Evolutionary conservation across 1,140 invertebrate genomes (phyloP), one percentile per base, ranked within the genome.

Genomic region (Platorchestia sp.): DNA sequence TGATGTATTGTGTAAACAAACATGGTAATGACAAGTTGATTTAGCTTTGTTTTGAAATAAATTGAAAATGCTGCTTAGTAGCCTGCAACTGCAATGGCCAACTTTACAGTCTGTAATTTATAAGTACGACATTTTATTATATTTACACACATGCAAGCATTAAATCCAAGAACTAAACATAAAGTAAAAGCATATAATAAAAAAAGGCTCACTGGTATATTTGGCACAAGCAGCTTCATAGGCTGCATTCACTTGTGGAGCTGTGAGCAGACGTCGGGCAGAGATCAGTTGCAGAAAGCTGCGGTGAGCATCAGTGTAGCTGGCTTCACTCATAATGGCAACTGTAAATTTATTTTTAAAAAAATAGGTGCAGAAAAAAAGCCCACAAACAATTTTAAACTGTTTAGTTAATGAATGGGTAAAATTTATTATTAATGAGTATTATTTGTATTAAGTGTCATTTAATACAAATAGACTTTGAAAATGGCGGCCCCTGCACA

Each of bases 181-280:
- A n/a, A n/a, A n/a, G n/a, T n/a, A n/a, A n/a, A n/a, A n/a, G n/a
- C n/a, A n/a, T n/a, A n/a, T n/a, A n/a, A n/a, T n/a, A n/a, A n/a
- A n/a, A n/a, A 42, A 5, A 0, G 47, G 44, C 91, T 93, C 10
- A 93, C 91, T 40, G 27, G 1, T 40, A 93, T 93, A 93, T 47
- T 93, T 93, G 43, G 91, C 43, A 93, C 91, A 93, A n/a, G 91
- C 91, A 93, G 91, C 91, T 45, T 93, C 91, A 47, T 93, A 93
- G 1, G 91, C 91, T 44, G 91, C 91, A 93, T 93, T 93, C 5
- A 93, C 91, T 47, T 93, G 36, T 22, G 91, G 91, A 44, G 91
- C 91, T 44, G 91, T 93, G 43, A 93, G 91, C 91, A 93, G 40
- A 5, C 45, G 45, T 6, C 44, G 41, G 10, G 91, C 45, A 93